Conservation (phyloP, 2,113 vertebrate species). For the Panthera uncia region DNA sequence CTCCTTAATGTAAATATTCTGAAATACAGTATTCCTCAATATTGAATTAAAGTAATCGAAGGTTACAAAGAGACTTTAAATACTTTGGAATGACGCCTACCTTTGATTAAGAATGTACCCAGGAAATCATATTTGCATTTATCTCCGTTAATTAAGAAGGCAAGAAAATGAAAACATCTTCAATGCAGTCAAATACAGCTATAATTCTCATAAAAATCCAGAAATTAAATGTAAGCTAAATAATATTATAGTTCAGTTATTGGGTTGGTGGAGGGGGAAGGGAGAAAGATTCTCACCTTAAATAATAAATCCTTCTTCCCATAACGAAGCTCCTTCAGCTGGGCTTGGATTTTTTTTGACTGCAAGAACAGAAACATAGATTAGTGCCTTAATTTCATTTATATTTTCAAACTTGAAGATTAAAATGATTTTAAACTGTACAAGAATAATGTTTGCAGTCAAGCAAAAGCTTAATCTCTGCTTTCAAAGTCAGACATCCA, state of each 20-base stretch:
- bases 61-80: not conserved
- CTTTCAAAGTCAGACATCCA: not conserved
- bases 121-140: not conserved
- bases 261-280: not conserved
- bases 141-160: not conserved
- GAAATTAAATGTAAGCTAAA: not conserved
- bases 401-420: slow-evolving; percentile 68
- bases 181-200: not conserved
- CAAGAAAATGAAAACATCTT: not conserved
- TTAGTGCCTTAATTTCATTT: slow-evolving; percentile 83
- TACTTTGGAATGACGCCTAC: not conserved
- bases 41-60: not conserved
- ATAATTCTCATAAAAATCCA: not conserved
- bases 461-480: not conserved
- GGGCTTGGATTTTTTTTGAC: slow-evolving; percentile 99
- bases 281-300: slow-evolving; percentile 89
- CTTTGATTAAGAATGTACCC: not conserved
- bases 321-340: slow-evolving; percentile 98
- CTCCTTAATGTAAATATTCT: not conserved
- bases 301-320: slow-evolving; percentile 99
- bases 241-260: not conserved
- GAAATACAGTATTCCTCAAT: not conserved
- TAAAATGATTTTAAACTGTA: slow-evolving; percentile 19
- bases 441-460: not conserved
- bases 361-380: slow-evolving; percentile 88